Evolutionary conservation across 2,113 vertebrate genomes (phyloP).

Genomic region (Aix galericulata): DNA sequence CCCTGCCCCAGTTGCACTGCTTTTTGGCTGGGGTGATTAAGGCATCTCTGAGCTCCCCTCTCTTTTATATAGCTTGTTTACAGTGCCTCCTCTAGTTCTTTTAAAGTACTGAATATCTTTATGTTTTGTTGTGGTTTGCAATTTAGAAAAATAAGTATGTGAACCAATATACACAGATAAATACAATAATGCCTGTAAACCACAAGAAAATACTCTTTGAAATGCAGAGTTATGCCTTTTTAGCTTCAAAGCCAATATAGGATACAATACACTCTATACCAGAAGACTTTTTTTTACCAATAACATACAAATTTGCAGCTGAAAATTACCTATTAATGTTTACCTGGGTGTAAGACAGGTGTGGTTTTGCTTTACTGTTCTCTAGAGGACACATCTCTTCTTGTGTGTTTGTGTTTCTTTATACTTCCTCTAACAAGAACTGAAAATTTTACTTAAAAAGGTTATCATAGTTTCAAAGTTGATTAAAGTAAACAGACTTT

Average conservation of each 20-base stretch:
- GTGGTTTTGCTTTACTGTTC: not conserved
- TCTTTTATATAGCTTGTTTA: not conserved
- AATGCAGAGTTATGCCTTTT: not conserved
- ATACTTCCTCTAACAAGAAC: not conserved
- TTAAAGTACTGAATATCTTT: not conserved
- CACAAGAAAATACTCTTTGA: not conserved
- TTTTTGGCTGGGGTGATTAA: not conserved
- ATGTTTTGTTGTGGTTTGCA: not conserved
- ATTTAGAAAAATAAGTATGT: not conserved
- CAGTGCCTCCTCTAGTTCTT: not conserved
- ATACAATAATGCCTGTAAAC: not conserved
- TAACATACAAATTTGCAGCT: fast-evolving
- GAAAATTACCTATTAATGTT: not conserved
- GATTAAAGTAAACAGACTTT: not conserved
- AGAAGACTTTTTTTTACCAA: not conserved
- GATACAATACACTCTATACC: not conserved
- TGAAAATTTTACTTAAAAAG: not conserved
- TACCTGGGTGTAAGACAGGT: not conserved
- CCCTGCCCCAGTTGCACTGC: not conserved
- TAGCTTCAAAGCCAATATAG: not conserved
- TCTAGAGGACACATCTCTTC: not conserved
- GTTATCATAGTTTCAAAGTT: not conserved
- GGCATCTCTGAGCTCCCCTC: not conserved
- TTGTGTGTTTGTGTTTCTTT: not conserved
- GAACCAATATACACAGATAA: not conserved